phyloP scores from a whole-genome alignment of 1,140 invertebrate genomes.

The Penaeus indicus region DNA sequence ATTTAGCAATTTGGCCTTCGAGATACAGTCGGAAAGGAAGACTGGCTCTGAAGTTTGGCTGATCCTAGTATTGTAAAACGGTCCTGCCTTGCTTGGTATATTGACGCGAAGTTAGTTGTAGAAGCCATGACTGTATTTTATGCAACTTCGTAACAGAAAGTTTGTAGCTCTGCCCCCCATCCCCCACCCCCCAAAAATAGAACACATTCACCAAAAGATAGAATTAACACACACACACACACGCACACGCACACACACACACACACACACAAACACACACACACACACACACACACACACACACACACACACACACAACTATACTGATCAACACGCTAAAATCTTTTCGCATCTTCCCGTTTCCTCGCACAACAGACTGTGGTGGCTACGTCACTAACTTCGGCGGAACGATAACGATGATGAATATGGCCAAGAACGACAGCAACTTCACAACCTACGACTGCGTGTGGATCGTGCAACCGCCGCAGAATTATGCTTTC shows the following conservation, averaged over 20 bases:
- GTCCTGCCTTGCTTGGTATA: no score
- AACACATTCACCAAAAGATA: no score
- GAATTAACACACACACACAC: not conserved
- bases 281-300: constrained; percentile 11
- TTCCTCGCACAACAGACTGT: constrained; percentile 73
- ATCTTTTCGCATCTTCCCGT: not conserved
- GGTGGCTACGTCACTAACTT: constrained; percentile 81
- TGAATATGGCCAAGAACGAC: constrained; percentile 75
- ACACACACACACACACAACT: not conserved
- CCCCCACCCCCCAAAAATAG: no score
- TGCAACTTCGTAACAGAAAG: no score
- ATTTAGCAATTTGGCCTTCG: no score
- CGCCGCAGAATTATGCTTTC: constrained; percentile 77
- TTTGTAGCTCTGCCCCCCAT: no score
- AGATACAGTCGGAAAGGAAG: no score
- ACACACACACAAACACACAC: not conserved
- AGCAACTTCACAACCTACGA: constrained; percentile 75
- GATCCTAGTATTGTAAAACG: no score
- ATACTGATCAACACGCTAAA: not conserved
- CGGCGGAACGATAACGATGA: constrained; percentile 83
- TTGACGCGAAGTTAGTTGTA: no score
- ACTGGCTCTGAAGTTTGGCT: no score
- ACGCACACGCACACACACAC: constrained; percentile 3
- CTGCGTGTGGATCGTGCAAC: constrained; percentile 82
- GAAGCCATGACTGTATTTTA: no score